Evolutionary conservation across 2,888 invertebrate species (phyloP), one percentile per base, ranked within the genome.

Genomic region (Andricus quercusramuli): DNA sequence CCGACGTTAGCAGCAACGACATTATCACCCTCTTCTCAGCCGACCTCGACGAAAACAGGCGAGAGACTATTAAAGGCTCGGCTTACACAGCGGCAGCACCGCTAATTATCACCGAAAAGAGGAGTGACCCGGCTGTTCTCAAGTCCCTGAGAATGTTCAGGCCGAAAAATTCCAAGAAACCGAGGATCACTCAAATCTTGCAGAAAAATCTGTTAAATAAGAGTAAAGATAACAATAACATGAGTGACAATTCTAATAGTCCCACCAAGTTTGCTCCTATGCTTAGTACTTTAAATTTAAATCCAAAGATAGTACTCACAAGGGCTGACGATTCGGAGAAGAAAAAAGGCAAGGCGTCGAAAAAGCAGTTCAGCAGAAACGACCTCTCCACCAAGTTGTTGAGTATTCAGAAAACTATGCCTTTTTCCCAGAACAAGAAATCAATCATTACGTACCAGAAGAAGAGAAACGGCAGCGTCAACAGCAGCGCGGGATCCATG

Each of bases 101-200:
- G 1, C 82, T 92, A 0, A 90, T 91, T 29, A 91, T 92, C 47
- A 88, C 91, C n/a, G 92, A 92, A 70, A 93, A 92, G 79, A 88
- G 91, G 6, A 93, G 94, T 83, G 94, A 94, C 87, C 94, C 94
- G 2, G 93, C 93, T 22, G 94, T 94, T 9, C 89, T 94, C 4
- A 94, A 94, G 88, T 93, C 93, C 6, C 87, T 94, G 66, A 89
- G 94, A 81, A 94, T 94, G 93, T 94, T 94, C 84, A 91, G 94
- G 85, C 93, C 93, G 4, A 91, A 91, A 11, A 92, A 90, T 76
- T 80, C 88, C 11, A 92, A 91, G 80, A 84, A 83, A 66, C 88
- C 88, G 1, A 87, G 88, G 29, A 83, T 82, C 22, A 83, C 83
- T 47, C 90, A 87, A 80, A 89, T 88, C 81, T 78, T 88, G 79